Evolutionary conservation across 2,113 vertebrate genomes (phyloP).

Genomic region (Saccopteryx bilineata): DNA sequence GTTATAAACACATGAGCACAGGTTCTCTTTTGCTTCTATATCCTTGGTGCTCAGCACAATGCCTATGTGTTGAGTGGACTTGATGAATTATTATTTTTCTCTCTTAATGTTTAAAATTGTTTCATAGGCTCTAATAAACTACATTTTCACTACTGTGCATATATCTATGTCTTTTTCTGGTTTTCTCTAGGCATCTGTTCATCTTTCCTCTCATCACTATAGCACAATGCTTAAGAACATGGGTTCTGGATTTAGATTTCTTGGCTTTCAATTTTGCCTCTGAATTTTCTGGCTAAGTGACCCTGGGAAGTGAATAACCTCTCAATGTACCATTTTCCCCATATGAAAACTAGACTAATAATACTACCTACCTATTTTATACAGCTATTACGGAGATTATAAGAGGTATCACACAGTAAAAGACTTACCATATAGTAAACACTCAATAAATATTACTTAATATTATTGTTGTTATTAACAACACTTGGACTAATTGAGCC

Average conservation of each 20-base stretch:
- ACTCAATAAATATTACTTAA: background rate
- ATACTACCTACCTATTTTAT: background rate
- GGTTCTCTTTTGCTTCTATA: background rate
- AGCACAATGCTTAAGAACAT: background rate
- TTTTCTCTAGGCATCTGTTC: background rate
- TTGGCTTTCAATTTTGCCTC: background rate
- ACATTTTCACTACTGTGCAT: background rate
- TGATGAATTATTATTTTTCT: background rate
- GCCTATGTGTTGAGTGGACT: background rate
- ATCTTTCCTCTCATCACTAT: background rate
- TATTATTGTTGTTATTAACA: background rate
- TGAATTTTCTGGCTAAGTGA: constrained; percentile 5
- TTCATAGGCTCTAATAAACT: background rate
- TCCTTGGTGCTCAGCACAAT: background rate
- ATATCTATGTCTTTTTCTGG: background rate
- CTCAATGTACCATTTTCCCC: background rate
- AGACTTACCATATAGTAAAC: background rate
- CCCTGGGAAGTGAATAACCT: background rate
- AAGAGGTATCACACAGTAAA: background rate
- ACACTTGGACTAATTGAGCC: too few relatives aligned
- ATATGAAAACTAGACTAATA: background rate
- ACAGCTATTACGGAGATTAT: background rate
- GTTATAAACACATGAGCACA: background rate
- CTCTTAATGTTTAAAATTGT: background rate
- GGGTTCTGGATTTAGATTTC: constrained; percentile 38